Evolutionary conservation across 2,113 vertebrate genomes (phyloP), one percentile per base, ranked within the genome.

Genomic region (Corythaixoides concolor): DNA sequence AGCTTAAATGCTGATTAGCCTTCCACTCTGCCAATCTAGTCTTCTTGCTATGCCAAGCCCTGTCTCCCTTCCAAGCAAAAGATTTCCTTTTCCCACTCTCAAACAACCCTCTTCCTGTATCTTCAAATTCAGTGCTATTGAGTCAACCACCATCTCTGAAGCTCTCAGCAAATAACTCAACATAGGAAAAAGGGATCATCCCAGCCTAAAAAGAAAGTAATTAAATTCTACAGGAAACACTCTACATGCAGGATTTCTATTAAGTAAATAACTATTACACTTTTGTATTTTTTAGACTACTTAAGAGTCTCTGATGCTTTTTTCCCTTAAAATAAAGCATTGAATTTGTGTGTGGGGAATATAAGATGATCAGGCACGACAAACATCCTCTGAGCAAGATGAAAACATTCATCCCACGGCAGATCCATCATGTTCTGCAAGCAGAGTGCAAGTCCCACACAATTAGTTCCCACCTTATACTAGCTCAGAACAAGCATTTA

Each of bases 281-380:
- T 41, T 80, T n/a, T 55, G n/a, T 49, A 18, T 6, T 82, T 69
- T 75, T 82, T 26, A 77, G 50, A 26, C 12, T 77, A 33, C 19
- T 62, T 68, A 20, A 20, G 37, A 82, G 47, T 43, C 35, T 55
- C 12, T 55, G 6, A 19, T 1, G 3, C 8, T 56, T 87, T 60
- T 67, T 27, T 3, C 9, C 8, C 20, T 37, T 47, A 47, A 70
- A 70, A 77, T 60, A 86, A 72, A 86, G 52, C n/a, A 19, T 24
- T 77, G 41, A 91, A 83, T 78, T 91, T 52, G 24, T 28, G 14
- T 39, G 35, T 60, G 16, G 35, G 56, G 66, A 83, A 73, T 0
- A 0, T 20, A 62, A 22, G 27, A 73, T 15, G 10, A 88, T 39
- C 23, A 26, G 10, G 17, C 3, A 7, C 1, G 5, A 68, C 8